phyloP scores from a whole-genome alignment of 1,140 invertebrate species.

The Pseudomyrmex gracilis region DNA sequence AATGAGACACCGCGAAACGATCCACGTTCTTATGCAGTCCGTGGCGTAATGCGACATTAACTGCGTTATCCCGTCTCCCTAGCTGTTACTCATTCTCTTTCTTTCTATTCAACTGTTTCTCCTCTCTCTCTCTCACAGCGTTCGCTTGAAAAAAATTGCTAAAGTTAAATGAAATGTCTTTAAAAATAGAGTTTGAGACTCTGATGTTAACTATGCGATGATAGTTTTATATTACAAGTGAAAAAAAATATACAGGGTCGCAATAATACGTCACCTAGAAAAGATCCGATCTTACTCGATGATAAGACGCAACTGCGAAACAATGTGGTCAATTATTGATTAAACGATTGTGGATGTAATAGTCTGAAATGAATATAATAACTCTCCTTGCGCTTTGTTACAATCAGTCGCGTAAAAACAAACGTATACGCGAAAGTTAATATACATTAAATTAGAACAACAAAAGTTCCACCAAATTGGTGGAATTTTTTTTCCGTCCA shows the following conservation, averaged over 20 bases:
- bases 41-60: slow-evolving; percentile 82
- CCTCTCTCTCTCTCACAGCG: slow-evolving; percentile 64
- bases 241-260: neutral
- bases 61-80: slow-evolving; percentile 75
- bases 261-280: neutral
- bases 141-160: slow-evolving; percentile 8
- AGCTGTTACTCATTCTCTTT: slow-evolving; percentile 58
- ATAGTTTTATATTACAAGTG: neutral
- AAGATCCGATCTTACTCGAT: neutral
- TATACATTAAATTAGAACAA: neutral
- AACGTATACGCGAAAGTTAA: neutral
- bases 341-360: neutral
- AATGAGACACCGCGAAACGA: slow-evolving; percentile 15
- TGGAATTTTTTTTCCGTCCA: too few relatives aligned
- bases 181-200: neutral
- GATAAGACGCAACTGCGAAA: slow-evolving; percentile 16
- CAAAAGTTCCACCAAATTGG: too few relatives aligned
- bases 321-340: slow-evolving; percentile 42
- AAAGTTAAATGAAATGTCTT: slow-evolving; percentile 8
- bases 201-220: neutral
- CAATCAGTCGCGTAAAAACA: neutral
- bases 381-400: too few relatives aligned
- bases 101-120: slow-evolving; percentile 60
- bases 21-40: slow-evolving; percentile 65
- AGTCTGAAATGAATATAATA: neutral